These are phyloP conservation scores for Amazonetta brasiliensis DNA, from an alignment of 2,797 vertebrate genomes.

Conservation along the genomic window DNA sequence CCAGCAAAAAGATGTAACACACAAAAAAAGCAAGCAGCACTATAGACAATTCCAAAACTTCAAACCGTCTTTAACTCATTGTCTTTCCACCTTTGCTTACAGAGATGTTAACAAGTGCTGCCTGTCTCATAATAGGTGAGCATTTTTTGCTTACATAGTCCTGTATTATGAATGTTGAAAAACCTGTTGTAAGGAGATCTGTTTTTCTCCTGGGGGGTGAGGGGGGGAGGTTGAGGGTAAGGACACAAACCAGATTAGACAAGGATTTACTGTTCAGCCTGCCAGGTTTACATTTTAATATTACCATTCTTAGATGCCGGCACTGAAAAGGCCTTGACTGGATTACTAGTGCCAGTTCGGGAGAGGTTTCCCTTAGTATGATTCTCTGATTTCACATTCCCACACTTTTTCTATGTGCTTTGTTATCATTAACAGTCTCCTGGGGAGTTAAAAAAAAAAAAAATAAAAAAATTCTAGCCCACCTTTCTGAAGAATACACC, in stretches of 20 bases:
- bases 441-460: background rate
- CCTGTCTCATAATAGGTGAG: fast-evolving
- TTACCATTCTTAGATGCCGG: background rate
- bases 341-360: background rate
- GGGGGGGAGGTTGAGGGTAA: background rate
- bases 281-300: background rate
- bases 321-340: background rate
- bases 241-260: background rate
- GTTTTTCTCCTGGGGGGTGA: background rate
- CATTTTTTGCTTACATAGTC: fast-evolving
- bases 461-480: background rate
- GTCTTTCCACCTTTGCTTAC: background rate
- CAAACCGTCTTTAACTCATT: background rate
- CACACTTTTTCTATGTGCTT: background rate
- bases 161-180: background rate
- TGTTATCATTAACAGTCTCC: background rate
- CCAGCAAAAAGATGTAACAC: background rate
- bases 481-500: background rate
- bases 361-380: background rate
- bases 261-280: background rate
- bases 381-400: background rate
- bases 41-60: background rate
- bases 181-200: background rate
- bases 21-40: background rate
- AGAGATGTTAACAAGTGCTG: background rate